Evolutionary conservation across 1,140 invertebrate genomes (phyloP).

Genomic region (Zaprionus tsacasi): DNA sequence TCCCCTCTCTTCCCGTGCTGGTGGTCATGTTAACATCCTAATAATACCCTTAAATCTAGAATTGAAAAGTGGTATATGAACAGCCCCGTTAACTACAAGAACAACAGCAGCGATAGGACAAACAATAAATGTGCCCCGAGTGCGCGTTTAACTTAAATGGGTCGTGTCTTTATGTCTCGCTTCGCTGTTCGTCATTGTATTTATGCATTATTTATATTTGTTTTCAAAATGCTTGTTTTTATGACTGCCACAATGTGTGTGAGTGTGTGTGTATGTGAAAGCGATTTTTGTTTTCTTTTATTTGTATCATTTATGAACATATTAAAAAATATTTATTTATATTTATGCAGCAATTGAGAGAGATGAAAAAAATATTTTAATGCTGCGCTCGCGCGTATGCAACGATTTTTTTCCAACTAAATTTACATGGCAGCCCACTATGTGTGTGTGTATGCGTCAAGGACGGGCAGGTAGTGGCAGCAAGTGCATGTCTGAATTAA

Average conservation of each 20-base stretch:
- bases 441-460: conserved; percentile 1
- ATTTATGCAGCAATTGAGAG: conserved; percentile 38
- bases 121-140: conserved; percentile 26
- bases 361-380: conserved; percentile 15
- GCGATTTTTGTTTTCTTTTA: conserved; percentile 42
- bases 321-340: conserved; percentile 60
- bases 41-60: conserved; percentile 4
- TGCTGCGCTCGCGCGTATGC: conserved; percentile 45
- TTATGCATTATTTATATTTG: conserved; percentile 72
- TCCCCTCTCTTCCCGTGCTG: too few species aligned
- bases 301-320: conserved; percentile 50
- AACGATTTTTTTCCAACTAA: conserved; percentile 33
- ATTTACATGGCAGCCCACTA: neutral
- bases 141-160: conserved; percentile 72
- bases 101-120: neutral
- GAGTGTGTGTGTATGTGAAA: conserved; percentile 13
- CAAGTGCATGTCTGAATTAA: conserved; percentile 23
- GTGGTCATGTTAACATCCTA: neutral
- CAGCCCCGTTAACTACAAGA: too few species aligned
- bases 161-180: conserved; percentile 62
- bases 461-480: neutral
- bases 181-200: conserved; percentile 57
- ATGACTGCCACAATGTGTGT: conserved; percentile 9
- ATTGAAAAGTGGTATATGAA: neutral
- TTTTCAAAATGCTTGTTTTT: conserved; percentile 41